Conservation (phyloP, 2,113 vertebrate genomes). For the Puntigrus tetrazona region DNA sequence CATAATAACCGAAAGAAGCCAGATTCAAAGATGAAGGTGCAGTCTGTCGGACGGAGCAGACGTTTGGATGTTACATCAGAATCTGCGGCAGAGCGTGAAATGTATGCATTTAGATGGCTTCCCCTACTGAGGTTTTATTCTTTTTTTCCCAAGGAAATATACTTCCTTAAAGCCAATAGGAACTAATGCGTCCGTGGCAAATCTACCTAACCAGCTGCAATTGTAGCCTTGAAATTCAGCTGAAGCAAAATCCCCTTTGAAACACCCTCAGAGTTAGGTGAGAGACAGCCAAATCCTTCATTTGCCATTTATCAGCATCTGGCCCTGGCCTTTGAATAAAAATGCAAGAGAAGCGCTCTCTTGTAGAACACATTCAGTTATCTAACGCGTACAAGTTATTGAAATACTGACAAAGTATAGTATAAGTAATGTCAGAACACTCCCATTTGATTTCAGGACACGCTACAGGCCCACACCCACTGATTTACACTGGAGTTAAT, state of each 20-base stretch:
- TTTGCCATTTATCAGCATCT: neutral
- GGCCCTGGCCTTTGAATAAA: slow-evolving; percentile 6
- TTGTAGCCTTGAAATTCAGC: slow-evolving; percentile 25
- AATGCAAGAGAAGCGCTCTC: neutral
- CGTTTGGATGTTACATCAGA: neutral
- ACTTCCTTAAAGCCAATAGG: slow-evolving; percentile 20
- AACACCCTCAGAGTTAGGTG: slow-evolving; percentile 18
- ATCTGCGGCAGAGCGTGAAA: neutral
- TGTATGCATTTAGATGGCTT: slow-evolving; percentile 2
- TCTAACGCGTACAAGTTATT: neutral
- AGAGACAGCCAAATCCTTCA: slow-evolving; percentile 23
- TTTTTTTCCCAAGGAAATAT: slow-evolving; percentile 9
- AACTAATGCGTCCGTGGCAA: slow-evolving; percentile 31
- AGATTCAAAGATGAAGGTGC: neutral
- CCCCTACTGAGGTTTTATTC: neutral
- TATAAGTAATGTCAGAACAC: neutral
- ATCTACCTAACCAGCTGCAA: slow-evolving; percentile 26
- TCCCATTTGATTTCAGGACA: neutral
- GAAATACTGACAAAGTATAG: neutral
- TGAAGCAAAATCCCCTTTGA: slow-evolving; percentile 42
- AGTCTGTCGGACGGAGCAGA: neutral
- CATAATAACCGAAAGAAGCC: neutral
- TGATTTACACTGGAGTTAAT: neutral
- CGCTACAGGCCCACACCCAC: neutral
- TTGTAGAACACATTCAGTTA: neutral